Percentiles rank a stretch among this genome's conserved stretches.
Conservation (phyloP, 2,888 invertebrate genomes). For the Temnothorax unifasciatus region DNA sequence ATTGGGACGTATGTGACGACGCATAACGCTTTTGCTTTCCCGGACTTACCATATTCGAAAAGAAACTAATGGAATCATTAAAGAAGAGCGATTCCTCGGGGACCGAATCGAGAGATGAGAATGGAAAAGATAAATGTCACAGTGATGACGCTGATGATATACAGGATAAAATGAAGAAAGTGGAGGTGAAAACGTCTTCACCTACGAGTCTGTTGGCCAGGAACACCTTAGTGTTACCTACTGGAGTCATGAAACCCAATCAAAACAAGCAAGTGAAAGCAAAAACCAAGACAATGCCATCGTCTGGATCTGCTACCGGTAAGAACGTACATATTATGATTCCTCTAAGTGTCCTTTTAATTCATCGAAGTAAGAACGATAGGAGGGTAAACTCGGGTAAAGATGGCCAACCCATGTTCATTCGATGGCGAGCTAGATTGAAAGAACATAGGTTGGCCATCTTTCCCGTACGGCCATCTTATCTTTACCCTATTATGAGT, state of each 20-base stretch:
- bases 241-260: conserved; percentile 78
- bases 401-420: too few species aligned
- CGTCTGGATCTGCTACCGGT: conserved; percentile 84
- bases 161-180: conserved; percentile 79
- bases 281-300: conserved; percentile 52
- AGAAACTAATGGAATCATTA: conserved; percentile 41
- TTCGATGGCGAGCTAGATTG: too few species aligned
- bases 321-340: conserved; percentile 57
- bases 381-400: background rate
- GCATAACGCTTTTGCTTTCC: conserved; percentile 13
- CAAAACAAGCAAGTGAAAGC: conserved; percentile 67
- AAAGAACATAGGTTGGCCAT: too few species aligned
- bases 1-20: conserved; percentile 12
- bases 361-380: background rate
- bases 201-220: conserved; percentile 77
- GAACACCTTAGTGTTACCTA: conserved; percentile 79
- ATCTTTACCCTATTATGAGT: background rate
- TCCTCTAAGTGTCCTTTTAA: background rate
- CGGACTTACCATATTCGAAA: background rate
- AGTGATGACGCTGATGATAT: conserved; percentile 59
- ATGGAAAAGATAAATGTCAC: conserved; percentile 30
- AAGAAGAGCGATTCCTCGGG: conserved; percentile 44
- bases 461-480: too few species aligned
- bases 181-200: conserved; percentile 77
- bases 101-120: background rate